Base-by-base conservation (phyloP, 2,888 invertebrate genomes). In the Limnephilus rhombicus region DNA sequence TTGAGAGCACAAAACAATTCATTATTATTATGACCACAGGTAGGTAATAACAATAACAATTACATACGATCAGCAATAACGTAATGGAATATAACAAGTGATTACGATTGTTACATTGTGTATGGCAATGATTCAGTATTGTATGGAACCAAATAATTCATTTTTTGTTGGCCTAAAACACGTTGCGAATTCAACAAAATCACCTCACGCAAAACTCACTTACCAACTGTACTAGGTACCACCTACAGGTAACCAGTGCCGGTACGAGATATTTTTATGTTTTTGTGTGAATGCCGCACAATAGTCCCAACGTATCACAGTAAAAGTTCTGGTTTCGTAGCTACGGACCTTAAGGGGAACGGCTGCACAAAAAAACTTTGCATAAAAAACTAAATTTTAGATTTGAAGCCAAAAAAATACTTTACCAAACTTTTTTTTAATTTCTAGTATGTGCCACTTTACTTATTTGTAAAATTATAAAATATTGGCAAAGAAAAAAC, bases 31-130 rank as follows among this genome's bases (percentile, higher is more conserved):
- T n/a, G 24, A 68, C 68, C 53, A 68, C 53, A 68, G 18, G 18
- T 68, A 68, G 53, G 4, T 68, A 68, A 68, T 68, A 68, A 68
- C 68, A 68, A 68, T 68, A 68, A 68, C 68, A 68, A 68, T 68
- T 68, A 68, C 68, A 68, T 7, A 24, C 9, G 24, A 68, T n/a
- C 68, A n/a, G 68, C 24, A 68, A 24, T n/a, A 68, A 24, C 68
- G 68, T n/a, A 68, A 68, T 68, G 68, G 68, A 68, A 68, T 68
- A 68, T 68, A 68, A 68, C 68, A 68, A 68, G 68, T 68, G 68
- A 68, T 68, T 68, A 68, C 68, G n/a, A 68, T 68, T 68, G 68
- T 68, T 68, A 68, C n/a, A 68, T 68, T 68, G 68, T 68, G 68
- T 68, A 68, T n/a, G 24, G n/a, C 68, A n/a, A 68, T 68, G 68